Evolutionary conservation across 2,888 invertebrate species (phyloP), one percentile per base, ranked within the genome.

Genomic region (Oasisia sp.): DNA sequence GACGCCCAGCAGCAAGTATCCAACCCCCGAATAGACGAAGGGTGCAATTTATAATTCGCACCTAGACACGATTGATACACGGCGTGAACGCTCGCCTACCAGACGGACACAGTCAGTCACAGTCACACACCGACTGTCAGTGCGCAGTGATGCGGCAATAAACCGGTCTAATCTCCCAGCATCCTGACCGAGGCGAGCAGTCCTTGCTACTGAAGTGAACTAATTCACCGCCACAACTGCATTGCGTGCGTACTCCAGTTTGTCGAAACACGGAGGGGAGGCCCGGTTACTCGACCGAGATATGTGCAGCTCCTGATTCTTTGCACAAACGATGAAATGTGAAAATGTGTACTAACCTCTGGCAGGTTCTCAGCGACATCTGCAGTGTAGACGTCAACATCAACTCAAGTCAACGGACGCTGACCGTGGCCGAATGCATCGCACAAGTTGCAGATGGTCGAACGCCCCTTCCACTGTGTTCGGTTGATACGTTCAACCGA

Each of bases 341-440:
- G 74, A 74, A 74, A 74, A 74, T 74, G 74, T 74, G 74, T 27
- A 74, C 74, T 74, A 74, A 74, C 74, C 74, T 74, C 27, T n/a
- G 19, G 74, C 74, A 74, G 74, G 27, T 74, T 74, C n/a, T 74
- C 74, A 74, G 74, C 27, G 74, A 74, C 74, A 74, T 74, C 74
- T 74, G 74, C n/a, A 74, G 74, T 74, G 74, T n/a, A 74, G 74
- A 74, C 74, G n/a, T 74, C 74, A 74, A 74, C 74, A 74, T 74
- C n/a, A n/a, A 74, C 5, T 74, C n/a, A n/a, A 74, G n/a, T 74
- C n/a, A n/a, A 74, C 74, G 74, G 27, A 74, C 74, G 74, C 74
- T 27, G 74, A 74, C 74, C 19, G 74, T 74, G 74, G 27, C 74
- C n/a, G 74, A 74, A n/a, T 27, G 27, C 74, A 74, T 74, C 74